Percentiles rank a stretch among this genome's conserved stretches.
These are phyloP conservation scores for Leptestheria dahalacensis DNA, from an alignment of 1,140 invertebrate genomes.

Conservation along the genomic window DNA sequence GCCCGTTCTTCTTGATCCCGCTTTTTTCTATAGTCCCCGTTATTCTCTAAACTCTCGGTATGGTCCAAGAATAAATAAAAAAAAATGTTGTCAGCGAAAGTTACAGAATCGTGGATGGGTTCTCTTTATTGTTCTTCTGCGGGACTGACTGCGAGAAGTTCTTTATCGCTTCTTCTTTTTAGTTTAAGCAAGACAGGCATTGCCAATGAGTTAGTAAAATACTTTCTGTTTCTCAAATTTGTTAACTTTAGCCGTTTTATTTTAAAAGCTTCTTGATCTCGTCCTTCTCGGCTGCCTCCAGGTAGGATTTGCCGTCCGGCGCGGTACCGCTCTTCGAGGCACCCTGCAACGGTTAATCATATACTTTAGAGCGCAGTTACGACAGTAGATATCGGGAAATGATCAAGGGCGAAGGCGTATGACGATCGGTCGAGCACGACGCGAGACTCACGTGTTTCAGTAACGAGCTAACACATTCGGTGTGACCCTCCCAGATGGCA, in stretches of 20 bases:
- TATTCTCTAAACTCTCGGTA: too few species aligned
- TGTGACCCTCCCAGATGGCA: slow-evolving; percentile 92
- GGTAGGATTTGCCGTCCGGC: slow-evolving; percentile 69
- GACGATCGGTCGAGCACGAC: background rate
- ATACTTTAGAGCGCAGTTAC: background rate
- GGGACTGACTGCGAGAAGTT: too few species aligned
- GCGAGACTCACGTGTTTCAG: slow-evolving; percentile 55
- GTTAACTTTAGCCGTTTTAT: slow-evolving; percentile 17
- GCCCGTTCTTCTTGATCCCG: too few species aligned
- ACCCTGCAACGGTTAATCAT: slow-evolving; percentile 39
- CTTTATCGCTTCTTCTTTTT: too few species aligned
- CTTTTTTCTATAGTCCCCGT: too few species aligned
- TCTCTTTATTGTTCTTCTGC: too few species aligned
- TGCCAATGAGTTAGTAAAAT: background rate
- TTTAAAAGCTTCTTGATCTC: slow-evolving; percentile 67
- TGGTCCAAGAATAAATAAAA: too few species aligned
- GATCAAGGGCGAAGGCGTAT: background rate
- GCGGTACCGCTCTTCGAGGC: slow-evolving; percentile 66
- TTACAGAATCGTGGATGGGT: too few species aligned
- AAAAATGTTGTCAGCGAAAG: too few species aligned
- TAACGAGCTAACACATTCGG: slow-evolving; percentile 71
- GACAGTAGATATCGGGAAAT: background rate
- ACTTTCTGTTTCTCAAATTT: too few species aligned
- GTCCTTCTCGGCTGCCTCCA: slow-evolving; percentile 77
- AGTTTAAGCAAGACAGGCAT: too few species aligned